Evolutionary conservation across 2,797 vertebrate genomes (phyloP).

Genomic region (Coendou prehensilis): DNA sequence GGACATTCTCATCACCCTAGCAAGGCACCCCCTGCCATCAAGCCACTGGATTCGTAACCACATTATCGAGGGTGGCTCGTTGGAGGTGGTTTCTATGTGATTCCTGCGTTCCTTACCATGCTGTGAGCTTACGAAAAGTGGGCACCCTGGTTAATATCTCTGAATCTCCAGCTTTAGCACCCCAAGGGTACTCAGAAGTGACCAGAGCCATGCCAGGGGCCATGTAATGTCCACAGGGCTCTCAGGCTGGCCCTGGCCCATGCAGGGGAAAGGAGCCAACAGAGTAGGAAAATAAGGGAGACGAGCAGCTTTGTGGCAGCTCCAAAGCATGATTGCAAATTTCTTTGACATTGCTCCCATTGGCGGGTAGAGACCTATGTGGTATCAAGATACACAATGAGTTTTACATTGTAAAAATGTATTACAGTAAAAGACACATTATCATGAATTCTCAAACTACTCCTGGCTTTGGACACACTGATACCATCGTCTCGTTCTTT

Average conservation of each 20-base stretch:
- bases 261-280: background rate
- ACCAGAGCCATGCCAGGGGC: background rate
- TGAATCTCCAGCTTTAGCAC: background rate
- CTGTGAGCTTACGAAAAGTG: background rate
- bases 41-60: background rate
- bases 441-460: background rate
- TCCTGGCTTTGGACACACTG: background rate
- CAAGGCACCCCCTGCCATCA: background rate
- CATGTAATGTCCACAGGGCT: background rate
- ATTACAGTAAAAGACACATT: background rate
- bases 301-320: background rate
- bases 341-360: background rate
- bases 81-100: background rate
- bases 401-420: background rate
- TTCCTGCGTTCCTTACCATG: background rate
- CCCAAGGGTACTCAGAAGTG: background rate
- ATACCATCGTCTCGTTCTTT: background rate
- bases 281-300: background rate
- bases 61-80: background rate
- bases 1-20: background rate
- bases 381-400: background rate
- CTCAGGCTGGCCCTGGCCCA: background rate
- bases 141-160: background rate
- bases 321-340: background rate
- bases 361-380: background rate